Percentiles rank a stretch among this genome's conserved stretches.
Evolutionary conservation across 2,113 vertebrate genomes (phyloP).

Genomic region (Gallinago jamesoni): DNA sequence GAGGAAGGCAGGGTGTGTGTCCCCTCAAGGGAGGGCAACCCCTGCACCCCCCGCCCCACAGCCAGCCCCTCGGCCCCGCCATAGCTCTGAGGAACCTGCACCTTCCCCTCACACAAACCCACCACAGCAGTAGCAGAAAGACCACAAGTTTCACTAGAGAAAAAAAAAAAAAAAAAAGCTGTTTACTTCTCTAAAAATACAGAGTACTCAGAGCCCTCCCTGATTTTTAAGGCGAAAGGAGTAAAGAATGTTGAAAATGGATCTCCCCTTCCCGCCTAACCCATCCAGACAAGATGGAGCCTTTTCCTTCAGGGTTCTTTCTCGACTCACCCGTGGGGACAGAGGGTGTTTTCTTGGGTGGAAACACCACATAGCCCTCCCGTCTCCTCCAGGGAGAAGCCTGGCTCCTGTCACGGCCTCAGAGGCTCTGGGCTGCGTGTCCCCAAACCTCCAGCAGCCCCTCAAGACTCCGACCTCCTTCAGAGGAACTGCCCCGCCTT

Average conservation of each 20-base stretch:
- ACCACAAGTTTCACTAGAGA: too few relatives aligned
- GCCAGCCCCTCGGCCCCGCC: fast-evolving
- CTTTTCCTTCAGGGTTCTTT: not conserved
- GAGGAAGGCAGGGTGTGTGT: fast-evolving
- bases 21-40: not conserved
- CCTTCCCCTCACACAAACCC: not conserved
- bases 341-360: fast-evolving
- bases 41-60: too few relatives aligned
- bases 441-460: not conserved
- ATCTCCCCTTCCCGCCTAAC: fast-evolving
- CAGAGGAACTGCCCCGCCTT: too few relatives aligned
- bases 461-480: fast-evolving
- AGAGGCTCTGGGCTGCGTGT: fast-evolving
- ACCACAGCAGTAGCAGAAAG: not conserved
- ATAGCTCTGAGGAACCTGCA: fast-evolving
- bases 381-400: fast-evolving
- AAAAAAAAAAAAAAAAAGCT: not conserved
- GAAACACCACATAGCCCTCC: not conserved
- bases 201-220: not conserved
- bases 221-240: not conserved
- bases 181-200: not conserved
- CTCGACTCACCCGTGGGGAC: fast-evolving
- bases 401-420: fast-evolving
- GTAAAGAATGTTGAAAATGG: not conserved
- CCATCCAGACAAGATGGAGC: not conserved